Base-by-base conservation (phyloP, 2,888 invertebrate species). In the Busseola fusca region DNA sequence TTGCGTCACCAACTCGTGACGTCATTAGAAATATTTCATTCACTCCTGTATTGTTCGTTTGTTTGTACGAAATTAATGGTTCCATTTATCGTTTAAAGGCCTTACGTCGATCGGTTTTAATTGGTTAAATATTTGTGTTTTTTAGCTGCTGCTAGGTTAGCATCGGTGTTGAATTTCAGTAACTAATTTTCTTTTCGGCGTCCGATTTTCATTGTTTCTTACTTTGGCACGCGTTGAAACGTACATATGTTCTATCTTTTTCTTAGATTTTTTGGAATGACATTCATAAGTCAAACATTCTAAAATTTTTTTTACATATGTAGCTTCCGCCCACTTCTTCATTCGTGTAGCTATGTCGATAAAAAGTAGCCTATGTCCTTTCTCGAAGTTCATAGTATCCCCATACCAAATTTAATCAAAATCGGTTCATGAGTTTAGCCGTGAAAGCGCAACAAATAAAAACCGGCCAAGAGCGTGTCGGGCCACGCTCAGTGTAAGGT, bases 1-100 rank as follows among this genome's bases (percentile, higher is more conserved):
- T 63, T 73, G 69, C 76, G 76, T 70, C 79, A 84, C 54, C 16
- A 52, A 64, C 40, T 48, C 18, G 59, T 76, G 84, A 84, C 79
- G 83, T 79, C 82, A 76, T 68, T 71, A 64, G 60, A 63, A 72
- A 57, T 64, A 73, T 72, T 84, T 75, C 56, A 73, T 82, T 78
- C 62, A 58, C 30, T 60, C 54, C 27, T 52, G 59, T 34, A 62
- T 56, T 65, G 59, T 56, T 63, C 18, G 54, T 74, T 69, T 74
- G 64, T 81, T 77, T 71, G 54, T 66, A 54, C 21, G 40, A 72
- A 65, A 69, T 72, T 78, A 80, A 71, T 71, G 71, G 56, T 50
- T 48, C 30, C 65, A 66, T 77, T 81, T 67, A 64, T 63, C 72
- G 65, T 75, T 42, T 63, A 64, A 56, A 72, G 21, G 59, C 27